phyloP scores from a whole-genome alignment of 2,797 vertebrate species.

The Fundulus diaphanus region DNA sequence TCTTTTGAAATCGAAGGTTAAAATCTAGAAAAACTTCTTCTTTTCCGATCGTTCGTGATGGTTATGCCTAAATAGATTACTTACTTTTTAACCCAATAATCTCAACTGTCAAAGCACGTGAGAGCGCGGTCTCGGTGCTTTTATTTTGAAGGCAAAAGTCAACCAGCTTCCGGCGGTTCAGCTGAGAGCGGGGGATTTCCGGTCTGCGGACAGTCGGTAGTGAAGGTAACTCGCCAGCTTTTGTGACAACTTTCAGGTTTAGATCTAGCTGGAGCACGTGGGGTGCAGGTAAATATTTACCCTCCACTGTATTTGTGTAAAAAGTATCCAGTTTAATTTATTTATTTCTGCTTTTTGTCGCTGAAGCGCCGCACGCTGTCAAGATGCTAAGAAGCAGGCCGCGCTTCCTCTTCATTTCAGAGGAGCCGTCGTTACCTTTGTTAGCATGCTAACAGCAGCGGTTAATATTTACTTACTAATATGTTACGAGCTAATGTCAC shows the following conservation, averaged over 20 bases:
- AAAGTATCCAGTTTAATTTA: not conserved
- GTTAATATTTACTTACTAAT: not conserved
- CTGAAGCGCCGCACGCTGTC: conserved; percentile 23
- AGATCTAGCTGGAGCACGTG: conserved; percentile 41
- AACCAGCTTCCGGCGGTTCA: not conserved
- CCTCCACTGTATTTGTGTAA: not conserved
- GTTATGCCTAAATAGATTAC: too few species aligned
- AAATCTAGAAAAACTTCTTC: too few species aligned
- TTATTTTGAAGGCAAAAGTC: conserved; percentile 35
- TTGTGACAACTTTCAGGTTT: conserved; percentile 19
- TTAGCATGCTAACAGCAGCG: conserved; percentile 38
- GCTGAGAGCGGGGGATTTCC: conserved; percentile 15
- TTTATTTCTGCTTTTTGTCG: conserved; percentile 4
- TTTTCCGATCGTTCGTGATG: too few species aligned
- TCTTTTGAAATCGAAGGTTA: too few species aligned
- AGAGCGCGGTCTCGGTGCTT: not conserved
- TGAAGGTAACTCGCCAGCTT: conserved; percentile 17
- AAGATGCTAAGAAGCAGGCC: conserved; percentile 47
- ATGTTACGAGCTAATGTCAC: not conserved
- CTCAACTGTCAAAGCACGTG: not conserved
- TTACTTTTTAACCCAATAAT: too few species aligned
- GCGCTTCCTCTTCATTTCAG: conserved; percentile 19
- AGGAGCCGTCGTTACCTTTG: conserved; percentile 53
- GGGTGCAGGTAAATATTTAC: conserved; percentile 75
- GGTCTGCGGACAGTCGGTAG: conserved; percentile 48